phyloP scores from a whole-genome alignment of 2,888 invertebrate species.

The Thelaira solivaga region DNA sequence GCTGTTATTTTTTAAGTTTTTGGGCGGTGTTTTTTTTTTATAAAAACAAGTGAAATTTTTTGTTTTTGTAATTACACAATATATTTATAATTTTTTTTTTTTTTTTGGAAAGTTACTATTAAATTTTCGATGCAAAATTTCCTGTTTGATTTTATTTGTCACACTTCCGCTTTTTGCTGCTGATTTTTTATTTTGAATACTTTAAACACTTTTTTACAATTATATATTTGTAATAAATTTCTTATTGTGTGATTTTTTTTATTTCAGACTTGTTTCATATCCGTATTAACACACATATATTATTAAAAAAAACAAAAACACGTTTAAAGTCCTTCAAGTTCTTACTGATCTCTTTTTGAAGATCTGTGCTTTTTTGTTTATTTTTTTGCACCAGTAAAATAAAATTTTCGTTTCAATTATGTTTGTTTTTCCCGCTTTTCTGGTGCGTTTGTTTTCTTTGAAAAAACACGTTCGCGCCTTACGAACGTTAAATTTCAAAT shows the following conservation, averaged over 20 bases:
- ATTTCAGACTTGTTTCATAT: not conserved
- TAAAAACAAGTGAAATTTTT: conserved; percentile 5
- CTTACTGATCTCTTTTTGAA: not conserved
- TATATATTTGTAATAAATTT: not conserved
- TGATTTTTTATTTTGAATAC: not conserved
- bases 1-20: not conserved
- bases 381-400: not conserved
- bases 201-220: not conserved
- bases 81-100: too few relatives aligned
- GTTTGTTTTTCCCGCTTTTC: conserved; percentile 10
- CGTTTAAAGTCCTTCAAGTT: conserved; percentile 22
- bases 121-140: conserved; percentile 21
- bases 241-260: not conserved
- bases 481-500: conserved; percentile 73
- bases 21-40: not conserved
- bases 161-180: conserved; percentile 37
- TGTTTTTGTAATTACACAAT: not conserved
- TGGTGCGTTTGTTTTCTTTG: conserved; percentile 18
- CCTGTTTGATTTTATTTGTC: conserved; percentile 37
- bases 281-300: not conserved
- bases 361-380: not conserved
- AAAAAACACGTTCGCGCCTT: conserved; percentile 60
- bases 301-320: not conserved
- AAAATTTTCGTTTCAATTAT: not conserved
- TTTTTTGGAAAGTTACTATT: conserved; percentile 2